These are phyloP conservation scores for Brevimyrus niger DNA, from an alignment of 2,113 vertebrate genomes.

Conservation along the genomic window DNA sequence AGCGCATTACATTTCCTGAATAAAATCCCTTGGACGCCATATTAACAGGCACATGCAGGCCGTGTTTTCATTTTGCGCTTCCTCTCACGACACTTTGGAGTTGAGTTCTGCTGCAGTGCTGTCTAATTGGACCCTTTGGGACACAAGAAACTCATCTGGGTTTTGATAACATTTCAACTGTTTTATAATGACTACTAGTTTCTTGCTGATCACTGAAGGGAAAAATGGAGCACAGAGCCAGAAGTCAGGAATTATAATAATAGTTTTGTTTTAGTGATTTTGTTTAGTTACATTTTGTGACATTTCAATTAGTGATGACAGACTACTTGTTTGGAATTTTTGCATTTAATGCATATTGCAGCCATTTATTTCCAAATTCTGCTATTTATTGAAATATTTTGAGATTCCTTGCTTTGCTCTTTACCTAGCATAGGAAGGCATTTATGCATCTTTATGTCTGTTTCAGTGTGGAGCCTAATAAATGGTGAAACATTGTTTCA, in stretches of 20 bases:
- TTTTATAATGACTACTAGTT: neutral
- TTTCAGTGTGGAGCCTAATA: neutral
- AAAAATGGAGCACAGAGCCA: neutral
- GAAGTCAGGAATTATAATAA: neutral
- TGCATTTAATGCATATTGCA: neutral
- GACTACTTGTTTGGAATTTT: neutral
- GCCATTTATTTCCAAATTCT: neutral
- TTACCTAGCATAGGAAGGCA: neutral
- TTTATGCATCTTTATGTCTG: neutral
- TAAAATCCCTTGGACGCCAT: neutral
- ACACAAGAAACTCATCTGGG: neutral
- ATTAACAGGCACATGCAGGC: neutral
- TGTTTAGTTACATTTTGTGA: neutral
- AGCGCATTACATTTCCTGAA: neutral
- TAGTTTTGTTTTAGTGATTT: neutral
- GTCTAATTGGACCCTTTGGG: conserved; percentile 5
- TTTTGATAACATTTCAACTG: neutral
- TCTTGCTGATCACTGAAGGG: neutral
- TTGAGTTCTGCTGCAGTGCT: neutral
- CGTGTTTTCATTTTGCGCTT: neutral
- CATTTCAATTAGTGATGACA: neutral
- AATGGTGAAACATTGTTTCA: neutral
- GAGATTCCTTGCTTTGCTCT: neutral
- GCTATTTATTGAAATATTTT: neutral
- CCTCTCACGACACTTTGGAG: neutral